Evolutionary conservation across 2,888 invertebrate genomes (phyloP).

Genomic region (Mactromeris polynyma): DNA sequence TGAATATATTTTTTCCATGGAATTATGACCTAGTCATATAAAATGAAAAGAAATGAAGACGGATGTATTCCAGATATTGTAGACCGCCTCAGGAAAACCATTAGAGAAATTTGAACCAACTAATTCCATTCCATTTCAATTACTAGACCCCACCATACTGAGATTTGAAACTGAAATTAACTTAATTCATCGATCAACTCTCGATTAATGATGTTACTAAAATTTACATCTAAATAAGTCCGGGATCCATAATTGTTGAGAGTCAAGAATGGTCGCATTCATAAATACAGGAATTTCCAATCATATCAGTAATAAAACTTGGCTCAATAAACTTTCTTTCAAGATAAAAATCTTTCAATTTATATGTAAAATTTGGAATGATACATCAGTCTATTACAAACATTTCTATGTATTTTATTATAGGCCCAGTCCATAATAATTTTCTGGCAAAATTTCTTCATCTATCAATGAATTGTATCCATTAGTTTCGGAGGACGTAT

Average conservation of each 20-base stretch:
- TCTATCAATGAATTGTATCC: constrained; percentile 33
- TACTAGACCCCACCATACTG: constrained; percentile 45
- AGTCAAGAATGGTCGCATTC: constrained; percentile 47
- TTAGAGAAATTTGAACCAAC: constrained; percentile 62
- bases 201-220: constrained; percentile 55
- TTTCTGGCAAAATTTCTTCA: constrained; percentile 36
- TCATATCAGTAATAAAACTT: constrained; percentile 32
- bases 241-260: constrained; percentile 38
- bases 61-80: constrained; percentile 44
- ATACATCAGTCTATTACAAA: constrained; percentile 30
- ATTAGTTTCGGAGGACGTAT: constrained; percentile 17
- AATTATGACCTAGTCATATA: constrained; percentile 61
- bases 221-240: constrained; percentile 68
- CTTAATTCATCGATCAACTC: constrained; percentile 63
- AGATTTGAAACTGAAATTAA: constrained; percentile 69
- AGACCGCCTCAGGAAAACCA: constrained; percentile 52
- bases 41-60: constrained; percentile 62
- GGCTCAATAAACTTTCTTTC: constrained; percentile 63
- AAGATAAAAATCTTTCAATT: constrained; percentile 73
- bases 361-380: constrained; percentile 69
- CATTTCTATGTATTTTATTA: constrained; percentile 53
- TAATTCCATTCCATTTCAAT: constrained; percentile 65
- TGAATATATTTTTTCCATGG: constrained; percentile 59
- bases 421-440: constrained; percentile 34
- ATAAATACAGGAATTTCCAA: constrained; percentile 27